Base-by-base conservation (phyloP, 1,140 invertebrate species). In the Platyura marginata region DNA sequence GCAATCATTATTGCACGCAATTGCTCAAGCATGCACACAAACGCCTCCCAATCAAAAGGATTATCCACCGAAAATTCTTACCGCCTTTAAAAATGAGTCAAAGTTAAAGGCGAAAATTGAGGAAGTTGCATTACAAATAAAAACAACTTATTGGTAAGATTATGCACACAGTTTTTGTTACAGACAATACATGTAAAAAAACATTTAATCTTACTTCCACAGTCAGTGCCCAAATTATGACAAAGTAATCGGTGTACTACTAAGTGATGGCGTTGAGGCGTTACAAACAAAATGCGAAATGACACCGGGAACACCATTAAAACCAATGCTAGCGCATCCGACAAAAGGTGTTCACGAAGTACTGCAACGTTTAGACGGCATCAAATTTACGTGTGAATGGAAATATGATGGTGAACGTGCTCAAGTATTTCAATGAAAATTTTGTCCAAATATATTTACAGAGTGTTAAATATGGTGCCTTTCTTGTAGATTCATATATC, bases 331-430 rank as follows among this genome's bases (percentile, higher is more conserved):
- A 48, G 96, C 95, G 2, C 92, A 98, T 64, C 95, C 96, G 11
- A 94, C 94, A 0, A 91, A 89, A 63, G 91, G 91, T 3, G 77
- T 90, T 2, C 69, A 74, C 42, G 93, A 98, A 64, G 86, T 98
- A 13, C 62, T 98, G 3, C 71, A 79, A 40, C 70, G 91, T 43
- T 98, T 99, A 64, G 91, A 95, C 45, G 76, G 80, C 21, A 66
- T 84, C 49, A 79, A 85, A 53, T 98, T 99, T 55, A 97, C 94
- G 2, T 98, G 94, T 61, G 96, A 99, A 69, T 99, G 81, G 75
- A 99, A 99, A 63, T 99, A 99, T 62, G 96, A 99, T 64, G 96
- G 96, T 3, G 96, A 99, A 70, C 67, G 96, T 56, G 95, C 92
- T 3, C 96, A 98, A 70, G 82, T 91, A 48, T n/a, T n/a, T n/a